Evolutionary conservation across 92 coral and sea anemone species (phyloP), one percentile per base, ranked within the genome.

Genomic region (Diadumene lineata): DNA sequence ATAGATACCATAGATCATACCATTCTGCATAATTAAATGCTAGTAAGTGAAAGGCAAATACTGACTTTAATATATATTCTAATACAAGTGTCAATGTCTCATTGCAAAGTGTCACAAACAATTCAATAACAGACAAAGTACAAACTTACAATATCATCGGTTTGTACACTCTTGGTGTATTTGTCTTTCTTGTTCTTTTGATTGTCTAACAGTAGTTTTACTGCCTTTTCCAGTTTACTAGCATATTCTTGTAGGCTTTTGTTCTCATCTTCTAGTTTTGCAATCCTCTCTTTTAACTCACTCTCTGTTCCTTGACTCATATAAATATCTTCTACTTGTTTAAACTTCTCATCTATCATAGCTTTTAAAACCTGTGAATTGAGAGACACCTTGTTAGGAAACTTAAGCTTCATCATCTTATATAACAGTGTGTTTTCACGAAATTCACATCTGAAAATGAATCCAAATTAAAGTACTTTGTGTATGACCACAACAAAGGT

Each of bases 261-360:
- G 86, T 94, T 94, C 60, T 94, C 97, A 22, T 73, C 80, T 65
- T 94, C 98, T 18, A 94, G 83, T 11, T 64, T 50, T 25, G 79
- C 76, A 43, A 94, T 72, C 43, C 91, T 77, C 26, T 77, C 76
- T 31, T 70, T 25, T 70, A 92, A 76, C 69, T 70, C 82, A 11
- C 68, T 74, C 56, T 85, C 92, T 34, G 82, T 61, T 23, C 34
- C 86, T 33, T 78, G 81, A 4, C 22, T 68, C 55, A 76, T 66
- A 72, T 84, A 80, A 29, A 84, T 55, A 50, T 79, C 86, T 84
- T 92, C 87, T 17, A 94, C 84, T 68, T 81, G 86, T 19, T 68
- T 81, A 81, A 94, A 83, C 73, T 86, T 84, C 67, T 94, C 98
- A 11, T 85, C 81, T 43, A 94, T 76, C 89, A 94, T 61, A 1